Percentiles rank a stretch among this genome's conserved stretches.
These are phyloP conservation scores for Strix uralensis DNA, from an alignment of 2,113 vertebrate species.

Conservation along the genomic window DNA sequence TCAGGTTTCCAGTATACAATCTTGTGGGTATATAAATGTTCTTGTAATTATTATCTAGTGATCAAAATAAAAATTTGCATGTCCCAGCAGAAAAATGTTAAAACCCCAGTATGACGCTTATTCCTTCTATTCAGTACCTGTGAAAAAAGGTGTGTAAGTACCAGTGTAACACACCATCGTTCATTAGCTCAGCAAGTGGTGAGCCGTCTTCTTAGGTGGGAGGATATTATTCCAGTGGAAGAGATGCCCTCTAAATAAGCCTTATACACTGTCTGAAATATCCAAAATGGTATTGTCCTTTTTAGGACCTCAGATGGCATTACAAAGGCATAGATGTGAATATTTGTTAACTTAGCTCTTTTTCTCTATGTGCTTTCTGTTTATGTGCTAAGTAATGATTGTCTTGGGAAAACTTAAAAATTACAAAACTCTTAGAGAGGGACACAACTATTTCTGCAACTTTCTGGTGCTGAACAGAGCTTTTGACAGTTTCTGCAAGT, in stretches of 20 bases:
- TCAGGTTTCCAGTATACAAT: not conserved
- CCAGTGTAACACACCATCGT: rapidly evolving
- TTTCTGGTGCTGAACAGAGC: not conserved
- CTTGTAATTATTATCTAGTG: not conserved
- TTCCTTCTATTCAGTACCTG: not conserved
- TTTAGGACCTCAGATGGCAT: not conserved
- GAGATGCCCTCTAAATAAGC: not conserved
- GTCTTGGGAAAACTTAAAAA: not conserved
- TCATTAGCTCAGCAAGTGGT: not conserved
- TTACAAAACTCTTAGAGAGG: not conserved
- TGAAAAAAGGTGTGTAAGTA: not conserved
- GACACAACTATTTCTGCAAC: not conserved
- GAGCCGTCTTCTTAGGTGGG: not conserved
- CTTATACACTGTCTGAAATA: not conserved
- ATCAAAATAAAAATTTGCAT: not conserved
- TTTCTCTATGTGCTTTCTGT: not conserved
- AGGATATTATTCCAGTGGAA: not conserved
- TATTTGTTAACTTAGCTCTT: not conserved
- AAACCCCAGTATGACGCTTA: not conserved
- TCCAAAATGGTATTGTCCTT: not conserved
- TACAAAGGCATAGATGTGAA: not conserved
- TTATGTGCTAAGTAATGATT: not conserved
- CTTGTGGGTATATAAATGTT: not conserved
- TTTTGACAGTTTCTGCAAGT: not conserved
- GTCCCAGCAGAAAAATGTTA: not conserved